Conservation (phyloP, 2,888 invertebrate genomes). For the Caenorhabditis sp. region DNA sequence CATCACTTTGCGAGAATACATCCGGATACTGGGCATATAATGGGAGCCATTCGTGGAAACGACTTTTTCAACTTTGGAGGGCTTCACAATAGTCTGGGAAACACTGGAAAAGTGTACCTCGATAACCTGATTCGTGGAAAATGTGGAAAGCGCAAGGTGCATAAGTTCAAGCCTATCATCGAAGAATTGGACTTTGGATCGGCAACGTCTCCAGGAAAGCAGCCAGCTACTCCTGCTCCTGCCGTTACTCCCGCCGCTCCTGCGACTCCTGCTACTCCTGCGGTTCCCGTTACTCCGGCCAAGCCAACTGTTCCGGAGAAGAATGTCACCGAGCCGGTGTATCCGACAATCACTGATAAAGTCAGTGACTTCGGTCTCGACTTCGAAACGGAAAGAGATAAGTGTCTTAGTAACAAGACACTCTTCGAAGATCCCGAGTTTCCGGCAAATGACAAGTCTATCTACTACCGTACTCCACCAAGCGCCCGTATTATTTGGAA, state of each 20-base stretch:
- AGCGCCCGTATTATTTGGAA: constrained; percentile 92
- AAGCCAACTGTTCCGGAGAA: background rate
- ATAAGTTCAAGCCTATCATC: constrained; percentile 39
- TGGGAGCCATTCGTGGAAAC: constrained; percentile 75
- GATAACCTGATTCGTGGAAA: constrained; percentile 77
- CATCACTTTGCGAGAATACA: constrained; percentile 69
- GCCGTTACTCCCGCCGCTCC: background rate
- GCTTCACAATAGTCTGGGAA: constrained; percentile 72
- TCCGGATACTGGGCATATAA: constrained; percentile 66
- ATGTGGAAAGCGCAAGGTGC: constrained; percentile 64
- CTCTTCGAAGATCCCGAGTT: constrained; percentile 86
- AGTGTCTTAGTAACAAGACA: constrained; percentile 84
- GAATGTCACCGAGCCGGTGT: constrained; percentile 9
- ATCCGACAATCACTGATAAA: background rate
- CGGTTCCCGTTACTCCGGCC: background rate
- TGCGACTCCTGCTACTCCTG: background rate
- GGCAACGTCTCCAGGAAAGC: background rate
- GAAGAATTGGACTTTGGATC: constrained; percentile 16
- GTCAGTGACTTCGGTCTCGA: constrained; percentile 39
- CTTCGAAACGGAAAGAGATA: constrained; percentile 83
- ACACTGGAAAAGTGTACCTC: constrained; percentile 75
- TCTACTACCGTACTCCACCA: constrained; percentile 89
- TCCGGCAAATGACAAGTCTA: constrained; percentile 87
- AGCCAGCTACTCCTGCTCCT: background rate
- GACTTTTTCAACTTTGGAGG: constrained; percentile 74